Base-by-base conservation (phyloP, 1,140 invertebrate genomes). In the Gryon sp. region DNA sequence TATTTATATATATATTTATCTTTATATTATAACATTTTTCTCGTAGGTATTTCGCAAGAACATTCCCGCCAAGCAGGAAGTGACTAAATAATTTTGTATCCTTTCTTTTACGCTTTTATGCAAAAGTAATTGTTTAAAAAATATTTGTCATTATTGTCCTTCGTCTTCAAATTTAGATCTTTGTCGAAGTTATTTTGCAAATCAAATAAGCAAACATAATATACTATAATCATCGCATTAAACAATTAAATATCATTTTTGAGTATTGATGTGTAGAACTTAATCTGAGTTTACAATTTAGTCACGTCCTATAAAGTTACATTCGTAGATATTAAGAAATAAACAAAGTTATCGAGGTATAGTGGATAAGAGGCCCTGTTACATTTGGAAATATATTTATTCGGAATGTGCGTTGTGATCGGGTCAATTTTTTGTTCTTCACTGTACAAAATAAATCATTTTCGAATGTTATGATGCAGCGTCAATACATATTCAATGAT, bases 321-420 rank as follows among this genome's bases (percentile, higher is more conserved):
- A 36, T 63, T 52, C 38, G 50, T 53, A 59, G 38, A 36, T 69
- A 70, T 46, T 36, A 60, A 45, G 53, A 57, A 19, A 66, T 63
- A 50, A 70, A 69, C 45, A 68, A 63, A 65, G 26, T 55, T 24
- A 62, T 55, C 55, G 66, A 70, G 66, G 55, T 66, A 70, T 80
- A 62, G 43, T 53, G 59, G 59, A 65, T 38, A 65, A 74, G 38
- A 66, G 59, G 72, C 70, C 60, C 59, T 57, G 52, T 59, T 62
- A 28, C 32, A 52, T 5, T 52, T 60, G 53, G 41, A 70, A 77
- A 53, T 57, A 55, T 72, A 55, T 53, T 76, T 65, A 26, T 69
- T 75, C 80, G 80, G 80, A 82, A 82, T 82, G 80, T 82, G 69
- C 68, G 40, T 74, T 69, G 55, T 16, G 50, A 77, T 66, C 26